Evolutionary conservation across 2,888 invertebrate species (phyloP), one percentile per base, ranked within the genome.

Genomic region (Heteromyza rotundicornis): DNA sequence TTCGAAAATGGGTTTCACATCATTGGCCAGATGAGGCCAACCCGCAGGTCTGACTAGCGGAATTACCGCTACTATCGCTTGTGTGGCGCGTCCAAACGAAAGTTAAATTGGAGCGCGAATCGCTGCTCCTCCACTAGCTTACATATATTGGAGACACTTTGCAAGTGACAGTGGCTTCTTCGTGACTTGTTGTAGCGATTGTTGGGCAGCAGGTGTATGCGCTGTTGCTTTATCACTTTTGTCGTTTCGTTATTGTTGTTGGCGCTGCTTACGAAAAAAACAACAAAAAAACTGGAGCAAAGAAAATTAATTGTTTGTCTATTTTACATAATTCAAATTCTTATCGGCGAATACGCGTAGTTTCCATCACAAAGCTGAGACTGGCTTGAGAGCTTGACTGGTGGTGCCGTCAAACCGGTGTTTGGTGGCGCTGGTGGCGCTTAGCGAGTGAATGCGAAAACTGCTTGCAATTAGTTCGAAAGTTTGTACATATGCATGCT

Each of bases 221-320:
- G 67, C 71, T 71, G 72, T 76, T 70, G 63, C 67, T 65, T 68
- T 73, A 72, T 73, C 72, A 66, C 69, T 69, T 72, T 65, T 72
- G 74, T 72, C 72, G 71, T 66, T 74, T 67, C 36, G 54, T 63
- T 59, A n/a, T n/a, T 65, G 62, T 59, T 36, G 60, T 64, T 47
- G 49, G 3, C 50, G 51, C 56, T 23, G 32, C 59, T 12, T n/a
- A 10, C 27, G 27, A 5, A 27, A 27, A 27, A 27, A n/a, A n/a
- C n/a, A n/a, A n/a, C n/a, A n/a, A 5, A 10, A 61, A 79, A 79
- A 77, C 73, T 80, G 70, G 80, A 80, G 79, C 80, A 78, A 70
- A 79, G 80, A 80, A 80, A 80, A 81, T 75, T 78, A 77, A 80
- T 80, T 80, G 72, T 65, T 71, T 74, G 69, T 72, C 75, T 70